These are phyloP conservation scores for Sphaeridia pumilis DNA, from an alignment of 2,888 invertebrate species.

Conservation along the genomic window DNA sequence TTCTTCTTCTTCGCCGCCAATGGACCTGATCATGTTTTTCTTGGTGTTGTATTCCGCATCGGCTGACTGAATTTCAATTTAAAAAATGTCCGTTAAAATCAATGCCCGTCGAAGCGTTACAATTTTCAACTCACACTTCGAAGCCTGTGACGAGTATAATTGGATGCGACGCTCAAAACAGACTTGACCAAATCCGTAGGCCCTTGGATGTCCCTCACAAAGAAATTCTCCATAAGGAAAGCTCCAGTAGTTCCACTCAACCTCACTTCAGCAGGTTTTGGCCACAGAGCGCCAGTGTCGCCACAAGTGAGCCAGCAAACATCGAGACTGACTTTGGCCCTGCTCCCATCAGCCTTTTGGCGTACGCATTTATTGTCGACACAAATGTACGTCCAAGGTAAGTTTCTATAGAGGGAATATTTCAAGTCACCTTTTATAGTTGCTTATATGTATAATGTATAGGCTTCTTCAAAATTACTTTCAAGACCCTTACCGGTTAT, in stretches of 20 bases:
- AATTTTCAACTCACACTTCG: constrained; percentile 2
- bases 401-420: neutral
- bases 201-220: constrained; percentile 8
- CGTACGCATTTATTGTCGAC: constrained; percentile 9
- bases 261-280: constrained; percentile 47
- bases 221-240: constrained; percentile 11
- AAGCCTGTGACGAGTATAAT: constrained; percentile 2
- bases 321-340: constrained; percentile 39
- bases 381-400: constrained; percentile 25
- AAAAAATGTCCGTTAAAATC: neutral
- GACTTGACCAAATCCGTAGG: constrained; percentile 9
- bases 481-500: too few relatives aligned
- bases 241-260: constrained; percentile 5
- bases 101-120: neutral
- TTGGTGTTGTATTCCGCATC: neutral
- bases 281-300: constrained; percentile 56
- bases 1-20: neutral
- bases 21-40: neutral
- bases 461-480: too few relatives aligned
- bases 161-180: constrained; percentile 1
- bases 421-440: too few relatives aligned
- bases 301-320: constrained; percentile 58
- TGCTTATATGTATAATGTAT: too few relatives aligned
- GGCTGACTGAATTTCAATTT: neutral
- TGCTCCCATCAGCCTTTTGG: neutral